A percentile compares a stretch with the other conserved stretches of the same genome.
phyloP scores from a whole-genome alignment of 2,888 invertebrate genomes.

The Lapara coniferarum region DNA sequence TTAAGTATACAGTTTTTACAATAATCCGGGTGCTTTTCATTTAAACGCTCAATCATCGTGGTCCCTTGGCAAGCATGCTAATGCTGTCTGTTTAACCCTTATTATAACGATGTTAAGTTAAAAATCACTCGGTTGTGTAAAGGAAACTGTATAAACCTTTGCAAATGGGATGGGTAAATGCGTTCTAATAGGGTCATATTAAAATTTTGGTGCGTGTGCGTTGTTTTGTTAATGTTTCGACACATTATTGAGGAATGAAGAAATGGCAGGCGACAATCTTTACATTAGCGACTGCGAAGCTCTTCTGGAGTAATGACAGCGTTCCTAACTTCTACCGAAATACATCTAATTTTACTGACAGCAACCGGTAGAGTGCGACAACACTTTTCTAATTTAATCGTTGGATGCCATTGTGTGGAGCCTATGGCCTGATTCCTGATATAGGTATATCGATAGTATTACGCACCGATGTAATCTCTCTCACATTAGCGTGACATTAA shows the following conservation, averaged over 20 bases:
- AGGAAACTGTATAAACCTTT: conserved; percentile 14
- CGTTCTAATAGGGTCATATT: conserved; percentile 46
- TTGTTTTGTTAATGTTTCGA: conserved; percentile 30
- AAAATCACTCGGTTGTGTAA: neutral
- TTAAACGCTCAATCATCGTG: conserved; percentile 45
- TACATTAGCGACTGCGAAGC: neutral
- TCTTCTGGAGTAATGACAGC: neutral
- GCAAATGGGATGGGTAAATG: conserved; percentile 46
- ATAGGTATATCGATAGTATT: neutral
- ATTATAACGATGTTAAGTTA: neutral
- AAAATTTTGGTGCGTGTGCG: conserved; percentile 41
- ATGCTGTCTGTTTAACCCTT: neutral
- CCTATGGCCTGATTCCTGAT: too few relatives aligned
- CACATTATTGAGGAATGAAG: conserved; percentile 21
- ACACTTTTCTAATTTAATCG: too few relatives aligned
- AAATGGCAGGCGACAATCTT: neutral
- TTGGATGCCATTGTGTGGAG: too few relatives aligned
- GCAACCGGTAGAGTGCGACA: too few relatives aligned
- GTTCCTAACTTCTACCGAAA: too few relatives aligned
- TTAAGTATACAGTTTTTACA: conserved; percentile 47
- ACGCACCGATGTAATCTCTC: neutral
- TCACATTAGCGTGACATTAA: neutral
- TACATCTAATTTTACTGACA: too few relatives aligned
- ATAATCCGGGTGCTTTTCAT: conserved; percentile 46
- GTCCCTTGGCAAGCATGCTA: conserved; percentile 24